Evolutionary conservation across 2,888 invertebrate species (phyloP), one percentile per base, ranked within the genome.

Genomic region (Ecdyonurus torrentis): DNA sequence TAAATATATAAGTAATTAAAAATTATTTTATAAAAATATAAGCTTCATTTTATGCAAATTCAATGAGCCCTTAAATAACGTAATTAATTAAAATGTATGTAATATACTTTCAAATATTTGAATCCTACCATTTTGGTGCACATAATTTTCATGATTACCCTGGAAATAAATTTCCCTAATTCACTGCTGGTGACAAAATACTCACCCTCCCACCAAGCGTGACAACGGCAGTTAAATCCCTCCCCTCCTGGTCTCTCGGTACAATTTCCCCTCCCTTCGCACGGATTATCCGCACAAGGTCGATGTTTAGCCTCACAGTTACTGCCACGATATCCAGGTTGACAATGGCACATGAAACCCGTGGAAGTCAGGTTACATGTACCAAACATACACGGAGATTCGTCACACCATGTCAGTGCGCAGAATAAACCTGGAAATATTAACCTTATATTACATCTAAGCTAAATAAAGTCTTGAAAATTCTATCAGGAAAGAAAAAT

Each of bases 341-440:
- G 80, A 72, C 90, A 89, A 58, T 78, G 76, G 73, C 89, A 90
- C 66, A 77, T 73, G 72, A 78, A 80, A 52, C 74, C 75, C 19
- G 69, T 76, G 25, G 70, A 70, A 1, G 77, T 77, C 59, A 84
- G 73, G 55, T 81, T 76, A 69, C 87, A 87, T 67, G 79, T 79
- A 1, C 86, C 87, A 71, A 81, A 83, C 10, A 80, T 75, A 73
- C 87, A 87, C 0, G 85, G 84, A 7, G 84, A 83, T 58, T 85
- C 74, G 70, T 89, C 88, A 75, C 89, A 91, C 60, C 85, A 80
- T 1, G 84, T 87, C 61, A 87, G 76, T 22, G 85, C 82, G 73
- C 90, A 91, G 74, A 90, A 87, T 66, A 86, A 77, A 50, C 88
- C 87, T 86, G n/a, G n/a, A n/a, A n/a, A n/a, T n/a, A n/a, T n/a